phyloP scores from a whole-genome alignment of 2,797 vertebrate genomes.

The Calcarius lapponicus region DNA sequence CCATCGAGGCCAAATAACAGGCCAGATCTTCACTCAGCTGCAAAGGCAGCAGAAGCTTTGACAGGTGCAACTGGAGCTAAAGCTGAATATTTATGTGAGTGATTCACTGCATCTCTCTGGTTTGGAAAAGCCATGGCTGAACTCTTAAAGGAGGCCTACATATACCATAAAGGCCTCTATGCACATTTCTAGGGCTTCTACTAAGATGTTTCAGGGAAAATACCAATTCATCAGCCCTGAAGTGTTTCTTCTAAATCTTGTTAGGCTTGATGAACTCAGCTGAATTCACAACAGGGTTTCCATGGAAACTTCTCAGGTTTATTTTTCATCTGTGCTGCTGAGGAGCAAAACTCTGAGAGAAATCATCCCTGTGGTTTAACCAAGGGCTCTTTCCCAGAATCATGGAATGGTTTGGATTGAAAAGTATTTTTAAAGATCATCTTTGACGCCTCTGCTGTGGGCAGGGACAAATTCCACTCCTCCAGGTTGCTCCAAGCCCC shows the following conservation, averaged over 20 bases:
- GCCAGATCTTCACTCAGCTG: not conserved
- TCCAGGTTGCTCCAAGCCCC: accelerated
- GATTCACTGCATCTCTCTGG: not conserved
- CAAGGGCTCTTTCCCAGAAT: not conserved
- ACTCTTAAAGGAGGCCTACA: not conserved
- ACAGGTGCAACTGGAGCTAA: not conserved
- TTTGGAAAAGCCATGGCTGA: not conserved
- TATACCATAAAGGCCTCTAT: not conserved
- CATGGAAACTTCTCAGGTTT: conserved; percentile 1
- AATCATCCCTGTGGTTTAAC: not conserved
- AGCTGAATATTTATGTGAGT: not conserved
- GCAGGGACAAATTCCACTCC: not conserved
- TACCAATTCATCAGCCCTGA: not conserved
- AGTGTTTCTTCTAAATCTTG: conserved; percentile 2
- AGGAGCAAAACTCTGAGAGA: not conserved
- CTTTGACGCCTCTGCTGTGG: accelerated
- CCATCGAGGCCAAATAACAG: not conserved
- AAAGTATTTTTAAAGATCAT: not conserved
- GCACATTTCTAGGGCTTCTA: not conserved
- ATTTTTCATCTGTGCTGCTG: not conserved
- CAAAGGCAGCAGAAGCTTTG: not conserved
- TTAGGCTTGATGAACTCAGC: conserved; percentile 47
- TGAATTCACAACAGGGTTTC: conserved; percentile 36
- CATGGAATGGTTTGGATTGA: not conserved
- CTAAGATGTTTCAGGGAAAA: not conserved